These are phyloP conservation scores for Geopemphigus sp. DNA, from an alignment of 1,140 invertebrate species.

Conservation along the genomic window DNA sequence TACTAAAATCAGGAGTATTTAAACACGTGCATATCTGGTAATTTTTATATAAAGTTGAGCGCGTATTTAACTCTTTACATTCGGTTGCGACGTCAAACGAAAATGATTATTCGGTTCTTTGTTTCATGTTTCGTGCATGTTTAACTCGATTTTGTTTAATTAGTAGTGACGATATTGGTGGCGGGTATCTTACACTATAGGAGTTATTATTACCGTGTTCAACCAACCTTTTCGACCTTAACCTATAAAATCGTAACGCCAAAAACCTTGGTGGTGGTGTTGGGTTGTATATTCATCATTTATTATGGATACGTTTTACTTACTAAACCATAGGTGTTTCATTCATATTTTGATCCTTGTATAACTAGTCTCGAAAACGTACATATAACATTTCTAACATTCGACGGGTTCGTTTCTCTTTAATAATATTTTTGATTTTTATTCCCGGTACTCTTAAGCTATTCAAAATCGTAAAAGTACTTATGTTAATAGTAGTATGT, in stretches of 20 bases:
- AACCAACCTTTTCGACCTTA: slow-evolving; percentile 26
- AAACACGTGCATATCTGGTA: slow-evolving; percentile 7
- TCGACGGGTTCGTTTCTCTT: too few relatives aligned
- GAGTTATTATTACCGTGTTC: neutral
- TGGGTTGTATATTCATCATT: too few relatives aligned
- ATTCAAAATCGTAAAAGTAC: too few relatives aligned
- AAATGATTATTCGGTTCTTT: neutral
- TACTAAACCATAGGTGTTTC: neutral
- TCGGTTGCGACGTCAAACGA: neutral
- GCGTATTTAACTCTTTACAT: neutral
- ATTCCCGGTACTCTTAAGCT: too few relatives aligned
- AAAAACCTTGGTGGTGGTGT: neutral
- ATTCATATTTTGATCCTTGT: neutral
- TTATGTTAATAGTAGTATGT: too few relatives aligned
- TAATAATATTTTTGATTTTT: too few relatives aligned
- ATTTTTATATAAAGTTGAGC: neutral
- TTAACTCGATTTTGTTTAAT: neutral
- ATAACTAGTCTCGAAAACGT: neutral
- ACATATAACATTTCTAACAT: too few relatives aligned
- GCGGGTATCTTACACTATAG: too few relatives aligned
- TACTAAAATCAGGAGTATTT: neutral
- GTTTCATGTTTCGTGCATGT: neutral
- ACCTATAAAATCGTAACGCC: slow-evolving; percentile 22
- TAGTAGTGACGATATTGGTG: neutral
- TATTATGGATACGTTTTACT: neutral